Evolutionary conservation across 2,113 vertebrate genomes (phyloP).

Genomic region (Leptodactylus fuscus): DNA sequence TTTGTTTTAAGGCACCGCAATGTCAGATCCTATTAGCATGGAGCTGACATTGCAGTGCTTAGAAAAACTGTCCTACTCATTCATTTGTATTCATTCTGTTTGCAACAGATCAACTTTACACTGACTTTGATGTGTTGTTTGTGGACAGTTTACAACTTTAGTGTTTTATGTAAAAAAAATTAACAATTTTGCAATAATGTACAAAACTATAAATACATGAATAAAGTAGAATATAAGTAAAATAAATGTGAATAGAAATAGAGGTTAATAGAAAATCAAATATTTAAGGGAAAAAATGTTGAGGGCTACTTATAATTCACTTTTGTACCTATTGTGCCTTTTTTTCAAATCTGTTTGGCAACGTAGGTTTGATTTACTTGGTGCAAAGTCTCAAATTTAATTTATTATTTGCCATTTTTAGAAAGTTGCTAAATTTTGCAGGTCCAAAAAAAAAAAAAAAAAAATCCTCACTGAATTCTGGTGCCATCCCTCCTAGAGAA

Average conservation of each 20-base stretch:
- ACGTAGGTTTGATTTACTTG: no score
- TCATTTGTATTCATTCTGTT: constrained; percentile 45
- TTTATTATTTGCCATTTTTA: no score
- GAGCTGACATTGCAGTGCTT: constrained; percentile 44
- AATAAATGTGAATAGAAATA: background rate
- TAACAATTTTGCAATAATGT: background rate
- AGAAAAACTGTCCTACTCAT: constrained; percentile 36
- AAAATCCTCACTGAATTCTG: no score
- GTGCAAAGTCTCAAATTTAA: no score
- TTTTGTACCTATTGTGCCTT: no score
- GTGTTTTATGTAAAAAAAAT: background rate
- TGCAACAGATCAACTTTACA: constrained; percentile 40
- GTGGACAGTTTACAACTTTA: constrained; percentile 13
- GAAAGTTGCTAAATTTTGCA: no score
- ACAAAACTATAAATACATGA: background rate
- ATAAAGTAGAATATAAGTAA: background rate
- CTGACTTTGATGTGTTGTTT: constrained; percentile 16
- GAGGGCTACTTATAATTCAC: no score
- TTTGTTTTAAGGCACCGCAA: constrained; percentile 58
- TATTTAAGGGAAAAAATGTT: no score
- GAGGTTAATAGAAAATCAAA: no score
- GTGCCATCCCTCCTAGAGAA: no score
- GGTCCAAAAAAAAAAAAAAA: no score
- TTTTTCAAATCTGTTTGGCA: no score
- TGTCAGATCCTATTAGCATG: constrained; percentile 54